These are phyloP conservation scores for Merluccius polli DNA, from an alignment of 2,797 vertebrate species.

Conservation along the genomic window DNA sequence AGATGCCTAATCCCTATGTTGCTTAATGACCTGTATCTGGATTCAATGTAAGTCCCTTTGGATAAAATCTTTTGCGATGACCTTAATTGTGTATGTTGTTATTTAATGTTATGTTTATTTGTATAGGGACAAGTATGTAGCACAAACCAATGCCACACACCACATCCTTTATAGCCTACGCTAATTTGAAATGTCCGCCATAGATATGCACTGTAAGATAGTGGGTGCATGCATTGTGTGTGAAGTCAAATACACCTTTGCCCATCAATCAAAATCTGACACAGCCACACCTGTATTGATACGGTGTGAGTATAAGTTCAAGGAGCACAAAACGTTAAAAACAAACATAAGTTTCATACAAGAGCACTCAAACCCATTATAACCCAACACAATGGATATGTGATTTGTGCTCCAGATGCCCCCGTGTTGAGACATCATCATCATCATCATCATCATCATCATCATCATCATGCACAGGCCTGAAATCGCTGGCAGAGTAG, in stretches of 20 bases:
- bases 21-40: no score
- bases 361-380: no score
- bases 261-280: neutral
- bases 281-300: conserved; percentile 1
- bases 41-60: neutral
- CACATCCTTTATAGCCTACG: no score
- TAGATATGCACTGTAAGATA: neutral
- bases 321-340: neutral
- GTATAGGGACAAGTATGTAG: no score
- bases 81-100: neutral
- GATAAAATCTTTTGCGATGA: neutral
- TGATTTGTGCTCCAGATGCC: conserved; percentile 16
- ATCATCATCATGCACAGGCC: neutral
- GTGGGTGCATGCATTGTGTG: neutral
- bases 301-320: neutral
- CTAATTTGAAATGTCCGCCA: neutral
- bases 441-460: conserved; percentile 16
- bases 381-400: neutral
- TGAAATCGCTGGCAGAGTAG: conserved; percentile 40
- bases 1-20: no score
- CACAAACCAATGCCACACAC: no score
- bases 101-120: no score
- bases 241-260: neutral
- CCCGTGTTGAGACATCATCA: conserved; percentile 25
- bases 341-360: no score